phyloP scores from a whole-genome alignment of 1,140 invertebrate genomes.

The Psix sp. region DNA sequence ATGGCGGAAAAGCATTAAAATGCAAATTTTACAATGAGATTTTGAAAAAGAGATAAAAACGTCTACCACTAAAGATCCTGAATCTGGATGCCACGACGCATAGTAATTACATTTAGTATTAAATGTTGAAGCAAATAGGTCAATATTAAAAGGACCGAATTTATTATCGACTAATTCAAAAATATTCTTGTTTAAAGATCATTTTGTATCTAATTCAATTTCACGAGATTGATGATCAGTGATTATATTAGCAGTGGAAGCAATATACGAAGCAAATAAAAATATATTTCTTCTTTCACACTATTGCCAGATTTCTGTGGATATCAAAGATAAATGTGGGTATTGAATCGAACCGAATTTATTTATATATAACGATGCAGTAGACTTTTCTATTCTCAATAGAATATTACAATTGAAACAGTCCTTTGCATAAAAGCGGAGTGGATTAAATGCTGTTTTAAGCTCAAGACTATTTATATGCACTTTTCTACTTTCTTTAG shows the following conservation, averaged over 20 bases:
- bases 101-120: slow-evolving; percentile 52
- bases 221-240: background rate
- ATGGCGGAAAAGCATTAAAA: slow-evolving; percentile 51
- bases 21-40: slow-evolving; percentile 24
- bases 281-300: slow-evolving; percentile 5
- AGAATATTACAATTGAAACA: background rate
- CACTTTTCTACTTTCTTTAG: background rate
- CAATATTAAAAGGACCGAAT: slow-evolving; percentile 43
- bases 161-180: slow-evolving; percentile 43
- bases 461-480: background rate
- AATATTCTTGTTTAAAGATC: slow-evolving; percentile 1
- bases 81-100: slow-evolving; percentile 41
- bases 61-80: slow-evolving; percentile 33
- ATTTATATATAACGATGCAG: background rate
- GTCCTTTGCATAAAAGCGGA: background rate
- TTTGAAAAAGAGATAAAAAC: slow-evolving; percentile 43
- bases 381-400: background rate
- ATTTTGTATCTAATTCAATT: slow-evolving; percentile 13
- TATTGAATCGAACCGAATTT: slow-evolving; percentile 9
- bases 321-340: background rate
- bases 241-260: background rate
- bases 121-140: slow-evolving; percentile 48
- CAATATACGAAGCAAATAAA: background rate
- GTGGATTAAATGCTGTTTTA: background rate
- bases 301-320: background rate